Conservation (phyloP, 1,140 invertebrate genomes). For the Ceratosolen solmsi region DNA sequence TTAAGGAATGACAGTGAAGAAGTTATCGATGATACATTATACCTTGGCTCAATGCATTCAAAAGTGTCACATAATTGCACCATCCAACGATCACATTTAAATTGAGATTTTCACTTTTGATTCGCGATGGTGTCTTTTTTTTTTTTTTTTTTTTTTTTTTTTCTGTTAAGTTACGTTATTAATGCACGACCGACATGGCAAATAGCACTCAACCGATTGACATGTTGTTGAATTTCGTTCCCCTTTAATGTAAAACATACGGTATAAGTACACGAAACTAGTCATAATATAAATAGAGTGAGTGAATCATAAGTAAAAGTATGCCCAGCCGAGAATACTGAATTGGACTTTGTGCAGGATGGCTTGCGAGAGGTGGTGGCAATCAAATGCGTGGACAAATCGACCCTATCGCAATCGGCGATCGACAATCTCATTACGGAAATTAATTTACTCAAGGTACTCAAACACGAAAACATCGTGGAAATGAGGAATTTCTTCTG, state of each 20-base stretch:
- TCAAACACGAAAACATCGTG: constrained; percentile 90
- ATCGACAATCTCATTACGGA: constrained; percentile 89
- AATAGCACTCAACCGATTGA: not conserved
- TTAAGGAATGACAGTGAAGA: not conserved
- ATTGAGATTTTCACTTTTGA: not conserved
- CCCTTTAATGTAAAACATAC: not conserved
- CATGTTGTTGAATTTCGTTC: not conserved
- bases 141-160: not conserved
- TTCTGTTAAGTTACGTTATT: too few species aligned
- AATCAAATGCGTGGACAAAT: constrained; percentile 88
- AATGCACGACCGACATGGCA: not conserved
- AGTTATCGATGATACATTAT: not conserved
- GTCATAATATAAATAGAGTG: not conserved
- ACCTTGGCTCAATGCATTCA: not conserved
- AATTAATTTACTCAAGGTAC: constrained; percentile 86
- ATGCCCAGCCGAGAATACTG: not conserved
- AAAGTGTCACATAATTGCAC: not conserved
- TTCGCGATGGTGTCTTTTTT: not conserved
- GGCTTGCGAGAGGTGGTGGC: constrained; percentile 80
- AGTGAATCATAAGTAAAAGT: not conserved
- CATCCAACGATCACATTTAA: not conserved
- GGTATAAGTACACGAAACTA: not conserved
- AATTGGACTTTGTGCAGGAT: constrained; percentile 70
- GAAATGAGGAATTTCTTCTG: constrained; percentile 88
- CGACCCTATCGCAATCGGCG: constrained; percentile 81